A percentile compares a stretch with the other conserved stretches of the same genome.
phyloP scores from a whole-genome alignment of 2,888 invertebrate genomes.

The Drosophila monieri region DNA sequence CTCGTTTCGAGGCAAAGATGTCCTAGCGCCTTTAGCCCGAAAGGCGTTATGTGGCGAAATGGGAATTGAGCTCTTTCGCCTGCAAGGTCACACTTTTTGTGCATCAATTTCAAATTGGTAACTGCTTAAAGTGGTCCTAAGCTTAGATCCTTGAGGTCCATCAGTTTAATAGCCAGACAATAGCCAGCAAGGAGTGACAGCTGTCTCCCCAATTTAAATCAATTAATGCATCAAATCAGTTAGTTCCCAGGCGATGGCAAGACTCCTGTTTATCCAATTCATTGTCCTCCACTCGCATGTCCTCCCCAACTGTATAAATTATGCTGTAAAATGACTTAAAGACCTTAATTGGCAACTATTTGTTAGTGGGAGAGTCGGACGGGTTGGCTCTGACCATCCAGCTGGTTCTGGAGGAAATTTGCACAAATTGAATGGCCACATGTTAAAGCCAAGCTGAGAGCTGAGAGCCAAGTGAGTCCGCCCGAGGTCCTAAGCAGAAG shows the following conservation, averaged over 20 bases:
- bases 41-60: too few relatives aligned
- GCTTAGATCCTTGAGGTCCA: too few relatives aligned
- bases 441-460: not conserved
- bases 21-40: too few relatives aligned
- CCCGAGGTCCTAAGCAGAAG: not conserved
- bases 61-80: too few relatives aligned
- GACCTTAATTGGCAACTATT: constrained; percentile 1
- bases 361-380: not conserved
- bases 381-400: too few relatives aligned
- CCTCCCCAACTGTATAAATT: not conserved
- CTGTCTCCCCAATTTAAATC: not conserved
- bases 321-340: not conserved
- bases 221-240: not conserved
- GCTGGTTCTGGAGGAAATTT: not conserved
- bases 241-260: too few relatives aligned
- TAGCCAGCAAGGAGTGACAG: not conserved
- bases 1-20: too few relatives aligned
- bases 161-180: not conserved
- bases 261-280: not conserved
- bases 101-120: too few relatives aligned
- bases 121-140: too few relatives aligned
- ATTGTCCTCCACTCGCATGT: not conserved
- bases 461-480: not conserved
- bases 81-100: too few relatives aligned
- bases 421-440: constrained; percentile 12